phyloP scores from a whole-genome alignment of 2,113 vertebrate species.

The Vireo altiloquus region DNA sequence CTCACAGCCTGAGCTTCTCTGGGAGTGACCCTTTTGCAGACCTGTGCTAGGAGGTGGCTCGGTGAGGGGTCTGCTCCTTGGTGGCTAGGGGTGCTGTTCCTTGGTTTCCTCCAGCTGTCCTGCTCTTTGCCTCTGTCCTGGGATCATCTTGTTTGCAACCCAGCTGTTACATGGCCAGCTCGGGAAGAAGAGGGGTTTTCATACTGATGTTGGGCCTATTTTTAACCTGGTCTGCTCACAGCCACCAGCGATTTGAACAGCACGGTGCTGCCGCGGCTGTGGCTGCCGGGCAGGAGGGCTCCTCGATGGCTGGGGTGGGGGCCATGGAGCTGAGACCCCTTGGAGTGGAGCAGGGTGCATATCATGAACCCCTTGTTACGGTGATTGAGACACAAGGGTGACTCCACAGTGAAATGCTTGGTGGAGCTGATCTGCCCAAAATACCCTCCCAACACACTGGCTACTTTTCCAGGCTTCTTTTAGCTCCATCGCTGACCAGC shows the following conservation, averaged over 20 bases:
- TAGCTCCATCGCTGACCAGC: not conserved
- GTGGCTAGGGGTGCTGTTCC: not conserved
- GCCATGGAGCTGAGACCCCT: not conserved
- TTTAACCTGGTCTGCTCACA: not conserved
- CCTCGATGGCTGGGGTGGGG: rapidly evolving
- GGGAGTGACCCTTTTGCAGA: not conserved
- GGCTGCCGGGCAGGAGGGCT: not conserved
- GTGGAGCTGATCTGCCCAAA: not conserved
- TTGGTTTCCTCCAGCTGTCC: not conserved
- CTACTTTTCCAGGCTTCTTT: not conserved
- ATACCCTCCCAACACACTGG: rapidly evolving
- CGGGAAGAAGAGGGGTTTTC: not conserved
- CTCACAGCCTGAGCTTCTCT: not conserved
- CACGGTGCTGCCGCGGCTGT: rapidly evolving
- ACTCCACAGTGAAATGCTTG: not conserved
- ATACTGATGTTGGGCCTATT: not conserved
- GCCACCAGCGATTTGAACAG: not conserved
- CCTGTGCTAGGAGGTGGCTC: not conserved
- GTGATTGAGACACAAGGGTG: not conserved
- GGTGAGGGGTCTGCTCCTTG: not conserved
- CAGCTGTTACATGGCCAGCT: not conserved
- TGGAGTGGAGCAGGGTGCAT: not conserved
- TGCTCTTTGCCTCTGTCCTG: not conserved
- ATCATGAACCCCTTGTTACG: not conserved
- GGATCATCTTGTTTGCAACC: not conserved